These are phyloP conservation scores for Oenanthe melanoleuca DNA, from an alignment of 2,113 vertebrate species.

Conservation along the genomic window DNA sequence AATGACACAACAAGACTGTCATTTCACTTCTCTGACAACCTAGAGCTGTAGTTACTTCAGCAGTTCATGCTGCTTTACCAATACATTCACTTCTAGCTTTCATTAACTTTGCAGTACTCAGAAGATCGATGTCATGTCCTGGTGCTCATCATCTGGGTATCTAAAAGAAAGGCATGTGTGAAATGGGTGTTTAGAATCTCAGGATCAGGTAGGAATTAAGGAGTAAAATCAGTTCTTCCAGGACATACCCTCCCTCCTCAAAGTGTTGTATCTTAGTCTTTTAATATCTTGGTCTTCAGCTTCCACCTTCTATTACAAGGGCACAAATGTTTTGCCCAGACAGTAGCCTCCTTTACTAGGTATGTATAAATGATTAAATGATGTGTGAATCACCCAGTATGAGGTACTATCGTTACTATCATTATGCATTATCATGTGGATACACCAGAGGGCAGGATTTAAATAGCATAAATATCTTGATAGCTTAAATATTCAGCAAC, in stretches of 20 bases:
- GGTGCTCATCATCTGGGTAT: neutral
- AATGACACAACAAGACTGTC: neutral
- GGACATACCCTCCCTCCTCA: neutral
- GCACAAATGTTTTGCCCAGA: neutral
- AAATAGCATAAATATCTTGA: neutral
- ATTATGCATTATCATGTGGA: neutral
- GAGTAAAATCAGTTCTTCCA: neutral
- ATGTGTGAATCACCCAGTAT: neutral
- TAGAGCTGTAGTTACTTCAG: neutral
- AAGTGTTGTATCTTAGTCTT: neutral
- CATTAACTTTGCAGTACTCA: neutral
- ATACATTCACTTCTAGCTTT: neutral
- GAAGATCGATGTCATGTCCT: neutral
- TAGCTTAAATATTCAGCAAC: neutral
- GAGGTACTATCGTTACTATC: neutral
- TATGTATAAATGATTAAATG: neutral
- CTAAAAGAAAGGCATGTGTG: neutral
- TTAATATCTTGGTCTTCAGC: neutral
- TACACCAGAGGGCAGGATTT: conserved; percentile 58
- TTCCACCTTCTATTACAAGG: neutral
- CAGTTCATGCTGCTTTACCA: neutral
- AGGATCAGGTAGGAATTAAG: neutral
- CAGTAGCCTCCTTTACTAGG: neutral
- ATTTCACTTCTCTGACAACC: neutral
- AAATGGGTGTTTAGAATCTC: neutral